Conservation (phyloP, 2,888 invertebrate genomes). For the Chesias legatella region DNA sequence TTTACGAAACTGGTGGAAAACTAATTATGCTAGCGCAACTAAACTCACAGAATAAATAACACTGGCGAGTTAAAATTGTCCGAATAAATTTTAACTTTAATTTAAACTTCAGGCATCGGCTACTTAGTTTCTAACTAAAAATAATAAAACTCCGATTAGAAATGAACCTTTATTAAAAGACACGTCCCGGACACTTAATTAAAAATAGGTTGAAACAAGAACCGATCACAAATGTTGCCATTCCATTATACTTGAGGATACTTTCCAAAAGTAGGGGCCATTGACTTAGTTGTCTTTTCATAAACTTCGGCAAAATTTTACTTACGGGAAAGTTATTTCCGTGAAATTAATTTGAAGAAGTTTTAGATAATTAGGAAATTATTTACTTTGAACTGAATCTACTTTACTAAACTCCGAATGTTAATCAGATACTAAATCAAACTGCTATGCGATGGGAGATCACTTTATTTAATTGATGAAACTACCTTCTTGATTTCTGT, state of each 20-base stretch:
- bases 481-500: too few species aligned
- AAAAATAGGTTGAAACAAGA: conserved; percentile 58
- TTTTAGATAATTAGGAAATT: conserved; percentile 21
- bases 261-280: conserved; percentile 38
- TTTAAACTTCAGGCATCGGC: too few species aligned
- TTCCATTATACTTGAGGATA: conserved; percentile 61
- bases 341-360: conserved; percentile 24
- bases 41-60: too few species aligned
- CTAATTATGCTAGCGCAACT: too few species aligned
- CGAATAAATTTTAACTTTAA: background rate
- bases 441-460: conserved; percentile 3
- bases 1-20: too few species aligned
- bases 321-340: conserved; percentile 24
- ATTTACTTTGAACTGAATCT: conserved; percentile 20
- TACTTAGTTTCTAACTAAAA: background rate
- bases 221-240: conserved; percentile 61
- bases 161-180: conserved; percentile 30
- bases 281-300: conserved; percentile 37
- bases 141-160: conserved; percentile 3
- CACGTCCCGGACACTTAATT: conserved; percentile 58
- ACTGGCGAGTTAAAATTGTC: too few species aligned
- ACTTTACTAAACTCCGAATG: conserved; percentile 10
- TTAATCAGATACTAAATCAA: conserved; percentile 13
- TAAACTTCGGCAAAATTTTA: conserved; percentile 31
- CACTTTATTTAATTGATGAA: conserved; percentile 1